Evolutionary conservation across 2,888 invertebrate genomes (phyloP).

Genomic region (Ditula angustiorana): DNA sequence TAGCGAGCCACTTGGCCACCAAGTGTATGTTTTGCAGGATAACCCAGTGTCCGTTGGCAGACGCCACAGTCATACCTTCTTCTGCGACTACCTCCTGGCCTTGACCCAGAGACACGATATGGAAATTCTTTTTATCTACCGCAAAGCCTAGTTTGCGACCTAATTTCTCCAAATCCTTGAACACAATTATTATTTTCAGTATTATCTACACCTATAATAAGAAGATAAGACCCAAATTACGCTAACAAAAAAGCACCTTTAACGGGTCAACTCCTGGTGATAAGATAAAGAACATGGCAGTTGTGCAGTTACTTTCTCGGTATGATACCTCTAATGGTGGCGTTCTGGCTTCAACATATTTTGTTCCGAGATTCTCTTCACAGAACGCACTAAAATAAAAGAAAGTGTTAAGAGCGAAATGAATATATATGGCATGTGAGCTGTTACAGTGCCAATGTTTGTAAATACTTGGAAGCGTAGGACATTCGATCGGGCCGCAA

Average conservation of each 20-base stretch:
- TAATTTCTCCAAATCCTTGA: conserved; percentile 93
- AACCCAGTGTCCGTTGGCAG: conserved; percentile 95
- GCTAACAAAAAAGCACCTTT: neutral
- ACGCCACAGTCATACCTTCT: conserved; percentile 91
- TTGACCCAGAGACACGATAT: conserved; percentile 97
- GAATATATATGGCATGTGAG: neutral
- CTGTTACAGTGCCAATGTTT: neutral
- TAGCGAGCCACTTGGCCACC: conserved; percentile 94
- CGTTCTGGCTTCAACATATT: conserved; percentile 91
- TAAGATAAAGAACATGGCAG: conserved; percentile 96
- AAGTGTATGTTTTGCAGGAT: conserved; percentile 97
- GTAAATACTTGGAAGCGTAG: conserved; percentile 90
- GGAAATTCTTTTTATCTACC: conserved; percentile 92
- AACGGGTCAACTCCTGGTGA: conserved; percentile 91
- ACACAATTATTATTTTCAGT: conserved; percentile 26
- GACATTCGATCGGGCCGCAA: conserved; percentile 97
- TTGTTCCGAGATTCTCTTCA: conserved; percentile 94
- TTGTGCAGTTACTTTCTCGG: conserved; percentile 93
- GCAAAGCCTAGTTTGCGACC: conserved; percentile 93
- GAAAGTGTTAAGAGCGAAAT: neutral
- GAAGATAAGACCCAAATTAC: neutral
- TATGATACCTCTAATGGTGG: conserved; percentile 94
- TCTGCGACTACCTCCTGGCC: conserved; percentile 98
- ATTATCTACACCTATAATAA: neutral
- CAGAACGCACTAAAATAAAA: conserved; percentile 88